Conservation (phyloP, 2,113 vertebrate genomes). For the Saguinus imperator region DNA sequence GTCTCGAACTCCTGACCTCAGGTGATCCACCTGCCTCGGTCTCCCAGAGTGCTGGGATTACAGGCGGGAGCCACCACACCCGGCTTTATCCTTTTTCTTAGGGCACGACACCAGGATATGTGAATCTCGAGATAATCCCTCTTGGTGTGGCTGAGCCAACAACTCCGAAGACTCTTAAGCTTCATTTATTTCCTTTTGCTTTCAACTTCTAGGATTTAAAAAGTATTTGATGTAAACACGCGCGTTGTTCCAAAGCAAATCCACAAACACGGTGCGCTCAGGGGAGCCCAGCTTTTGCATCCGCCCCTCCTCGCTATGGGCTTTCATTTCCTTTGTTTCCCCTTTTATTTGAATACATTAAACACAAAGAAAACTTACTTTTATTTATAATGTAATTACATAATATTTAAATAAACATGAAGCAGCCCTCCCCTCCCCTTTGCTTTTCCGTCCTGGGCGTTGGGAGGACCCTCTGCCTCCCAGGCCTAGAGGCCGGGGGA, state of each 20-base stretch:
- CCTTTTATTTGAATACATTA: not conserved
- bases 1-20: too few species aligned
- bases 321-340: not conserved
- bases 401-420: not conserved
- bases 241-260: not conserved
- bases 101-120: too few species aligned
- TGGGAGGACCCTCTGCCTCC: not conserved
- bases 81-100: not conserved
- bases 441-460: not conserved
- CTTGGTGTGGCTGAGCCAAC: not conserved
- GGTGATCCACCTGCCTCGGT: too few species aligned
- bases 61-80: rapidly evolving
- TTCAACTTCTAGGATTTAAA: not conserved
- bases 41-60: too few species aligned
- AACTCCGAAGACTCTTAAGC: not conserved
- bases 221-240: not conserved
- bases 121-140: not conserved
- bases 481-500: not conserved
- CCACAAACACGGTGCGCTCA: too few species aligned
- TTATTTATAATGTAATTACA: not conserved
- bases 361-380: not conserved
- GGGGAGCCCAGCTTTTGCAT: not conserved
- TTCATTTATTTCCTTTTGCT: not conserved
- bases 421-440: not conserved
- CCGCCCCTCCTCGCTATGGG: not conserved